Conservation (phyloP, 2,797 vertebrate species). For the Morus bassanus region DNA sequence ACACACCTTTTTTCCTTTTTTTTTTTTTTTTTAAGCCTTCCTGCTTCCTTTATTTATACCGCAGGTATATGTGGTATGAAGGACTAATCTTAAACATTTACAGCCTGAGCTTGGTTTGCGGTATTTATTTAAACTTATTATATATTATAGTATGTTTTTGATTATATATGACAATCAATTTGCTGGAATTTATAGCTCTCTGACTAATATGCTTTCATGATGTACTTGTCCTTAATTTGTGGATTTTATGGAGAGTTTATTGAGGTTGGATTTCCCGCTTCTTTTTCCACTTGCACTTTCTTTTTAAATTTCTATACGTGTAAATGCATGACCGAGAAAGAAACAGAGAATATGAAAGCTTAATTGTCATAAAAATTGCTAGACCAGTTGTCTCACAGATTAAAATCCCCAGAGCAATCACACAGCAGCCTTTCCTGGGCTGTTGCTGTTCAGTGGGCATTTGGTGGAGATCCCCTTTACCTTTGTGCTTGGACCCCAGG, state of each 20-base stretch:
- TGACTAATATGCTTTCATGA: slow-evolving; percentile 60
- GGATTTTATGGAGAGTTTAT: slow-evolving; percentile 62
- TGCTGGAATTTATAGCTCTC: slow-evolving; percentile 61
- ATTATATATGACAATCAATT: slow-evolving; percentile 67
- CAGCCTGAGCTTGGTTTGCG: slow-evolving; percentile 23
- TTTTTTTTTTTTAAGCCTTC: neutral
- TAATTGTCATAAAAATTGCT: neutral
- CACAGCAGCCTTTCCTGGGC: neutral
- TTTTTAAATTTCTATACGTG: neutral
- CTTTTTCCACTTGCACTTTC: slow-evolving; percentile 22
- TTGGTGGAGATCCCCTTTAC: neutral
- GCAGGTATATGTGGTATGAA: slow-evolving; percentile 42
- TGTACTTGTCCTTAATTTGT: slow-evolving; percentile 63
- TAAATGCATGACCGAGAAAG: neutral
- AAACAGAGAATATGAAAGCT: neutral
- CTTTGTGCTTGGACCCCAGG: neutral
- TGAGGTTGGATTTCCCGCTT: slow-evolving; percentile 32
- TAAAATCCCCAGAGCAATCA: neutral
- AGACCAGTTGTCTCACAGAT: neutral
- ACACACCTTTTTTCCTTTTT: neutral
- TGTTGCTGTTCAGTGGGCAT: neutral
- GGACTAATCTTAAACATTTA: slow-evolving; percentile 50
- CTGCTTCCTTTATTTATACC: slow-evolving; percentile 34
- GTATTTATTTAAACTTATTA: slow-evolving; percentile 60
- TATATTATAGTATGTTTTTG: slow-evolving; percentile 49